Base-by-base conservation (phyloP, 2,888 invertebrate genomes). In the Operophtera brumata region DNA sequence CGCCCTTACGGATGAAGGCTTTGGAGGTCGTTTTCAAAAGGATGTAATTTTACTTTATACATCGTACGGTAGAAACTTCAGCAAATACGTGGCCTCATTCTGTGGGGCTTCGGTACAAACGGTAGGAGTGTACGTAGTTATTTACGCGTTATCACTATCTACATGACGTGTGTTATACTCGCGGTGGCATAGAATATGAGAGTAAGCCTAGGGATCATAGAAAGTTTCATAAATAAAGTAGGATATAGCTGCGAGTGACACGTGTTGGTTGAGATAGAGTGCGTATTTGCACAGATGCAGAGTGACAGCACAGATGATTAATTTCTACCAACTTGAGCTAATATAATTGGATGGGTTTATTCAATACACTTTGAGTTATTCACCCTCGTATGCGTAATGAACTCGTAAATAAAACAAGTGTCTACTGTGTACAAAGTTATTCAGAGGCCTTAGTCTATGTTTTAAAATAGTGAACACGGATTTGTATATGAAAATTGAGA, bases 31-130 rank as follows among this genome's bases (percentile, higher is more conserved):
- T 58, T 58, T 54, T 32, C 50, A n/a, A 20, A 20, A 20, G 51
- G 50, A 54, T 42, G 42, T 57, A 48, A 44, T 54, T 45, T 54
- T 42, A 39, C 44, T 52, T 46, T 13, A 43, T 13, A 32, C 43
- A 30, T 7, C 30, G 1, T 0, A 7, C 30, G 9, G 5, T 6
- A 1, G 30, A 8, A 7, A 30, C 30, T 6, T 30, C 30, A 45
- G 60, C 57, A 69, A 65, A 69, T 65, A 65, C 43, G 28, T 61
- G 62, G 35, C 54, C 60, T 57, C 51, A 60, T 57, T 59, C 35
- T 40, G 52, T 55, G 42, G 47, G 55, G 59, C 55, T 55, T 55
- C 54, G 43, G 54, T 44, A 36, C 28, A 28, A 45, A 32, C 43
- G 25, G 34, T 12, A 35, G 35, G 39, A 45, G 48, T 36, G 30